Evolutionary conservation across 2,113 vertebrate species (phyloP), one percentile per base, ranked within the genome.

Genomic region (Eretmodus cyanostictus): DNA sequence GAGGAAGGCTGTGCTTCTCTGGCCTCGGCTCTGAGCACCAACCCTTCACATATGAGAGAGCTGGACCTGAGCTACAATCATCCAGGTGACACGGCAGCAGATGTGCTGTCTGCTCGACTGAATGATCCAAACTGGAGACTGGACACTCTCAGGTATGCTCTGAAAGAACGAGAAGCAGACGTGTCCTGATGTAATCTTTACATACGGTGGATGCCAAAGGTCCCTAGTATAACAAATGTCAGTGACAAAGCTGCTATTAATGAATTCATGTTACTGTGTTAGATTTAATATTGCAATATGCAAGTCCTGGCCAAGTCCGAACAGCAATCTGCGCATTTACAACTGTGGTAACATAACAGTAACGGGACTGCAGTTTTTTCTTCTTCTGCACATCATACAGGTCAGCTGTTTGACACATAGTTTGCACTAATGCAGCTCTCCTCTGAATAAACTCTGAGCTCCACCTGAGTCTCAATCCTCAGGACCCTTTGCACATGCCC

Each of bases 51-150:
- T 45, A 42, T 73, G 40, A 45, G 40, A 73, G 68, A 73, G 40
- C 68, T 73, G 68, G 68, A 73, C 68, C 68, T 73, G 8, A 73
- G 68, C 40, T 73, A 73, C 68, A 73, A 73, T 7, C 68, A 73
- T 45, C 40, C 13, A 45, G 40, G 68, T 1, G 2, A 11, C 1
- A 2, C 4, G 1, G 68, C 38, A 17, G 38, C 8, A 16, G 36
- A 9, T 27, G 5, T 27, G 13, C 40, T 73, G 14, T 73, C 68
- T 73, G 68, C 38, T 73, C 5, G 0, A 45, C 22, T 73, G 22
- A 16, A 10, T 7, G 68, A 73, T 73, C 68, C 68, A 45, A 42
- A 27, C 40, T 47, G 68, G 22, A 73, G 13, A 73, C 68, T 73
- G 40, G 68, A 45, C 24, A 45, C 40, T 27, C 68, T 73, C 22